Percentiles rank a stretch among this genome's conserved stretches.
Evolutionary conservation across 2,888 invertebrate species (phyloP).

Genomic region (Abrostola tripartita): DNA sequence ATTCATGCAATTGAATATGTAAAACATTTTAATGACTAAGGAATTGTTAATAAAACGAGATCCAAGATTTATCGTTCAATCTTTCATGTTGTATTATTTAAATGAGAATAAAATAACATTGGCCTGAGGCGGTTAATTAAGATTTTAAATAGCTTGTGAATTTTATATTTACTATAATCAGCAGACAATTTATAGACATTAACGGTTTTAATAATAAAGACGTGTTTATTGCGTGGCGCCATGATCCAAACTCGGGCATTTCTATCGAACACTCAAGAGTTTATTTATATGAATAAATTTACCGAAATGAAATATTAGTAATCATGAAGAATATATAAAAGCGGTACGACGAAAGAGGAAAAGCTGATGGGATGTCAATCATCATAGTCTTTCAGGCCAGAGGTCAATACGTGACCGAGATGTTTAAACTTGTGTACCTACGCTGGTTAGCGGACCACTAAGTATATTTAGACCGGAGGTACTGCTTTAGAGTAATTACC

Average conservation of each 20-base stretch:
- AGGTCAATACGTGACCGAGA: no score
- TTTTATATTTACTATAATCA: slow-evolving; percentile 28
- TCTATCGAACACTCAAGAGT: neutral
- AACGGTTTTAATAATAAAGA: slow-evolving; percentile 43
- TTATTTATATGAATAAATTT: no score
- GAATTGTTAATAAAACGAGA: slow-evolving; percentile 1
- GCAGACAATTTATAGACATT: slow-evolving; percentile 34
- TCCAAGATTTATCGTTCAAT: slow-evolving; percentile 16
- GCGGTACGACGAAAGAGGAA: no score
- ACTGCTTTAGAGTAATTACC: no score
- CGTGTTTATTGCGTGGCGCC: slow-evolving; percentile 27
- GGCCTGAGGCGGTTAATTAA: slow-evolving; percentile 21
- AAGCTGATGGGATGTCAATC: no score
- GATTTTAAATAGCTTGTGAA: slow-evolving; percentile 20
- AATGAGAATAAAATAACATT: slow-evolving; percentile 12
- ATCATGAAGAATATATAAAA: no score
- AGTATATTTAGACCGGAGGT: no score
- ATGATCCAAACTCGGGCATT: neutral
- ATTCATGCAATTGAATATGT: slow-evolving; percentile 11
- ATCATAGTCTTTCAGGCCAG: no score
- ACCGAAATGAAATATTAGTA: no score
- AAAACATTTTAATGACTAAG: slow-evolving; percentile 4
- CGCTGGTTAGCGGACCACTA: no score
- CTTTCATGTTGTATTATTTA: neutral
- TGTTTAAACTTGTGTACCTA: no score